Conservation (phyloP, 2,797 vertebrate genomes). For the Podarcis siculus region DNA sequence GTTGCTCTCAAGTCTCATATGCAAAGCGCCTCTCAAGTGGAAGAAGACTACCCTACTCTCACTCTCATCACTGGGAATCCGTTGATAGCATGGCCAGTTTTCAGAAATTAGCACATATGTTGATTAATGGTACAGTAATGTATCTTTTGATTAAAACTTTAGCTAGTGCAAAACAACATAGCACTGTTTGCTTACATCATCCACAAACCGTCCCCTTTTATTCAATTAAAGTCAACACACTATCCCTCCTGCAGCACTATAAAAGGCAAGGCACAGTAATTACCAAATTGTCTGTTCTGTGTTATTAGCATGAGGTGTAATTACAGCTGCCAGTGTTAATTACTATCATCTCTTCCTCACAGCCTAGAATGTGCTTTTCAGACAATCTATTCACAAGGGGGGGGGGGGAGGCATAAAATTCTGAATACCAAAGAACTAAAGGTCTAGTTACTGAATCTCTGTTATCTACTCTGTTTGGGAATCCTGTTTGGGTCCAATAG, state of each 20-base stretch:
- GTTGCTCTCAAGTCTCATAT: not conserved
- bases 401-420: not conserved
- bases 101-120: not conserved
- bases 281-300: constrained; percentile 21
- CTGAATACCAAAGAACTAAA: constrained; percentile 6
- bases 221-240: not conserved
- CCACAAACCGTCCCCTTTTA: not conserved
- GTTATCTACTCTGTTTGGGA: not conserved
- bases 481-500: not conserved
- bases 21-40: not conserved
- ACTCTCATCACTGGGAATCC: not conserved
- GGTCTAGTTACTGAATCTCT: not conserved
- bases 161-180: not conserved
- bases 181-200: not conserved
- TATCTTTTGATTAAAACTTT: not conserved
- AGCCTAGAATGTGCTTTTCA: constrained; percentile 30
- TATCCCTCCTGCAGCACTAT: not conserved
- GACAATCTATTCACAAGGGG: not conserved
- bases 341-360: constrained; percentile 11
- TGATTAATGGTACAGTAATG: not conserved
- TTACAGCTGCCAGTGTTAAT: constrained; percentile 50
- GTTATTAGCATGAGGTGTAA: constrained; percentile 40
- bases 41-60: not conserved
- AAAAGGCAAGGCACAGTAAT: constrained; percentile 39
- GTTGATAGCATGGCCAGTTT: not conserved